Percentiles rank a stretch among this genome's conserved stretches.
phyloP scores from a whole-genome alignment of 2,113 vertebrate genomes.

The Narcine bancroftii region DNA sequence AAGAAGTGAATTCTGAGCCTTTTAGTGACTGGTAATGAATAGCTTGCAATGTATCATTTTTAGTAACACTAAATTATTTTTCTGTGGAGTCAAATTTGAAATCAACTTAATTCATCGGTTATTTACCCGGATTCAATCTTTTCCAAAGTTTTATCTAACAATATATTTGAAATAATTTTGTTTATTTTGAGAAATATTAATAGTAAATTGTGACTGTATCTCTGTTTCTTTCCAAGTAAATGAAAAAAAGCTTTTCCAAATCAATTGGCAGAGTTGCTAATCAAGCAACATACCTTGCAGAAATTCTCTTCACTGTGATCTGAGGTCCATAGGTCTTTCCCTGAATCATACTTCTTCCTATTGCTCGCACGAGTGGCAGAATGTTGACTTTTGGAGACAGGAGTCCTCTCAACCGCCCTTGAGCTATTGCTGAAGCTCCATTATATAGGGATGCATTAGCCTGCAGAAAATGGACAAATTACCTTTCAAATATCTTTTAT shows the following conservation, averaged over 20 bases:
- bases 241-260: not conserved
- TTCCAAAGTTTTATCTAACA: not conserved
- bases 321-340: conserved; percentile 70
- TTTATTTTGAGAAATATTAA: not conserved
- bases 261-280: not conserved
- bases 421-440: conserved; percentile 60
- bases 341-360: conserved; percentile 67
- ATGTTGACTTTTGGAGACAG: conserved; percentile 69
- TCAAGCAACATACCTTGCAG: conserved; percentile 51
- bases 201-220: too few relatives aligned
- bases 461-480: conserved; percentile 43
- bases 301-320: conserved; percentile 68
- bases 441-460: conserved; percentile 57
- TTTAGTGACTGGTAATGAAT: not conserved
- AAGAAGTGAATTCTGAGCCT: not conserved
- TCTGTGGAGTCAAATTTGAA: not conserved
- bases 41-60: not conserved
- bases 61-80: not conserved
- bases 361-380: conserved; percentile 63
- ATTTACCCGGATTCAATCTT: not conserved
- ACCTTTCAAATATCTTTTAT: not conserved
- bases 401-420: conserved; percentile 62
- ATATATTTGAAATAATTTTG: too few relatives aligned
- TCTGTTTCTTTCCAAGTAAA: not conserved
- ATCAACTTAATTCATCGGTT: not conserved